A percentile compares a stretch with the other conserved stretches of the same genome.
phyloP scores from a whole-genome alignment of 2,113 vertebrate species.

The Apodemus speciosus region DNA sequence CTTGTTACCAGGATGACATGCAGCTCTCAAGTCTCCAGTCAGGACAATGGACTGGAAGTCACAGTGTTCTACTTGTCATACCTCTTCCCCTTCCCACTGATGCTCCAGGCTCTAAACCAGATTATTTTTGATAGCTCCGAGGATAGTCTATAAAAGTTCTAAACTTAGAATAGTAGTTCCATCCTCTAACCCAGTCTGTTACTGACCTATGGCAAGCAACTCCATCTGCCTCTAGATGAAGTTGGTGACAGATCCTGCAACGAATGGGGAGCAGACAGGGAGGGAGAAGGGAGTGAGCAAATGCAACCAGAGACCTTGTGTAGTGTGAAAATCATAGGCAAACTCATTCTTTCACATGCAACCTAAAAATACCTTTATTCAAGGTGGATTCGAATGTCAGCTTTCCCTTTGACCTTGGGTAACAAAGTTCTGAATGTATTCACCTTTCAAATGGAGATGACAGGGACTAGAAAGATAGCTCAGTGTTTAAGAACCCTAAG shows the following conservation, averaged over 20 bases:
- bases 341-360: not conserved
- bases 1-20: not conserved
- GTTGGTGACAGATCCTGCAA: not conserved
- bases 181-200: not conserved
- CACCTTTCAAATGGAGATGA: not conserved
- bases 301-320: not conserved
- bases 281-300: not conserved
- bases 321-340: not conserved
- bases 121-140: not conserved
- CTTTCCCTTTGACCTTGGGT: not conserved
- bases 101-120: not conserved
- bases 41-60: not conserved
- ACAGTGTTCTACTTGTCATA: not conserved
- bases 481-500: not conserved
- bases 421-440: slow-evolving; percentile 11
- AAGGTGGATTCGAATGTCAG: not conserved
- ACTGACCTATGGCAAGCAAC: not conserved
- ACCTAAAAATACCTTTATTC: not conserved
- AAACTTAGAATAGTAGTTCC: not conserved
- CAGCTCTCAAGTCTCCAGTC: not conserved
- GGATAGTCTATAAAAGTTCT: not conserved
- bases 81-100: not conserved
- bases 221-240: not conserved
- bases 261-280: not conserved
- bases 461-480: not conserved